Base-by-base conservation (phyloP, 2,113 vertebrate species). In the Eolophus roseicapilla region DNA sequence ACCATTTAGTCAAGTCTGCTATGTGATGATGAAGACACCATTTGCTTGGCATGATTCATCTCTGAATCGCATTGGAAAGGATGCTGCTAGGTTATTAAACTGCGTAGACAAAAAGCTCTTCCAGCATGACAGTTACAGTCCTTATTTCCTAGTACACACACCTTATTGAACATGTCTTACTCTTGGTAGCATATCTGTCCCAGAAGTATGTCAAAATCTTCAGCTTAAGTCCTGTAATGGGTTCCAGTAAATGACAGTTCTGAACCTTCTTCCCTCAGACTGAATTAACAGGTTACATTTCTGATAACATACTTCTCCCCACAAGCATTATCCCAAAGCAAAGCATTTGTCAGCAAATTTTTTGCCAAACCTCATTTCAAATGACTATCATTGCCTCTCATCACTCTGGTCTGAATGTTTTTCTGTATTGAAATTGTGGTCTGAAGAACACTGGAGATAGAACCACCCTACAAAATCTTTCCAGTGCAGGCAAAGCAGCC, bases 341-440 rank as follows among this genome's bases (percentile, higher is more conserved):
- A 43, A 86, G 35, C 75, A 50, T 91, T 92, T 69, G 49, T 86
- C 62, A 91, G 78, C 33, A 82, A 65, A 71, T 87, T 49, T 37
- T 67, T 86, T 90, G 63, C 90, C 90, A 87, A 87, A 86, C 79
- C 75, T 88, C 41, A 31, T 88, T 94, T 91, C 75, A 76, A 80
- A 64, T 82, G 47, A 33, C 57, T 76, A 39, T 82, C 57, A 44
- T 95, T 93, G 88, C 85, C 82, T 90, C 63, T 49, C 59, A 50
- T 95, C 57, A 31, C 27, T 82, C 67, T 67, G 53, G 31, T 55
- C 49, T 52, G 43, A 69, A 85, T 73, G 77, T 50, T 95, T 84
- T 85, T 76, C 85, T 90, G 5, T 44, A 6, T 43, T 86, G 85
- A 69, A 94, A 77, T 46, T 69, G 71, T 90, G 71, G 59, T 82